phyloP scores from a whole-genome alignment of 2,888 invertebrate species.

The Himalopsyche anomala region DNA sequence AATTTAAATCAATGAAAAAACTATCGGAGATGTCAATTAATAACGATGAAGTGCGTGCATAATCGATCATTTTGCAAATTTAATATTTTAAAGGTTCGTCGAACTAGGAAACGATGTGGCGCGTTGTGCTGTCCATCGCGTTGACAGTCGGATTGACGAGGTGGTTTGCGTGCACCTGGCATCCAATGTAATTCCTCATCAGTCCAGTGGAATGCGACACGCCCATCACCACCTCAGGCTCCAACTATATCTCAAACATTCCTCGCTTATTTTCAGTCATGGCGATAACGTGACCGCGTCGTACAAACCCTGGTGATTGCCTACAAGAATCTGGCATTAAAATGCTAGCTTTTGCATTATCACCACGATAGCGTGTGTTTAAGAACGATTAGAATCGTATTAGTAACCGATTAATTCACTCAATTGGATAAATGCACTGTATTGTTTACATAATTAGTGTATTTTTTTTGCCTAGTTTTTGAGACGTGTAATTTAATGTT shows the following conservation, averaged over 20 bases:
- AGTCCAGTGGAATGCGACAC: conserved; percentile 16
- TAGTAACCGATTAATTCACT: too few relatives aligned
- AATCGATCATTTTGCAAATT: background rate
- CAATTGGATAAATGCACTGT: too few relatives aligned
- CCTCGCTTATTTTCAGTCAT: background rate
- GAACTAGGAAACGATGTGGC: background rate
- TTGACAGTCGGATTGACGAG: conserved; percentile 26
- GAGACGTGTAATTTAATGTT: too few relatives aligned
- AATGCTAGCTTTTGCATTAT: background rate
- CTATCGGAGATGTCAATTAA: too few relatives aligned
- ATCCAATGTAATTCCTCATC: conserved; percentile 14
- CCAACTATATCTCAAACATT: conserved; percentile 1
- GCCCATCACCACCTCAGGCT: conserved; percentile 19
- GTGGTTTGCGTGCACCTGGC: conserved; percentile 23
- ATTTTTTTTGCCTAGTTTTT: too few relatives aligned
- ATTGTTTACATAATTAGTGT: too few relatives aligned
- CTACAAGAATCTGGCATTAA: background rate
- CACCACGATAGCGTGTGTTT: too few relatives aligned
- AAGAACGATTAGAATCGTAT: too few relatives aligned
- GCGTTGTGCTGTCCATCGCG: background rate
- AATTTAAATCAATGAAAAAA: too few relatives aligned
- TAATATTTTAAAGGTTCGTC: background rate
- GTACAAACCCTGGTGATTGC: background rate
- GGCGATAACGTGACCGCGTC: background rate
- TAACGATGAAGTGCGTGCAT: too few relatives aligned